Evolutionary conservation across 2,113 vertebrate genomes (phyloP).

Genomic region (Hipposideros armiger): DNA sequence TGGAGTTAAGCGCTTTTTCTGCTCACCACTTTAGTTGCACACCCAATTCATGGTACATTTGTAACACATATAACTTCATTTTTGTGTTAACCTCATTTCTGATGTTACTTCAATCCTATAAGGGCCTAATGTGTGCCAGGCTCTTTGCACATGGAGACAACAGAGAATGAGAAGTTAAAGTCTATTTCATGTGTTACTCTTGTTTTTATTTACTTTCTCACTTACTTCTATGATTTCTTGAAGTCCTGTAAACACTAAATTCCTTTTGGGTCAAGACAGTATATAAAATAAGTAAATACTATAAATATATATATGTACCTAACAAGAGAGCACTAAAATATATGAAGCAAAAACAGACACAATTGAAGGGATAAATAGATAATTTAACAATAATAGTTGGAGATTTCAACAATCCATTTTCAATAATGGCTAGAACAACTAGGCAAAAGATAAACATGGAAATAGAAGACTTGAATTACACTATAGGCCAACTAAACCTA

Average conservation of each 20-base stretch:
- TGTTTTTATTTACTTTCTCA: conserved; percentile 15
- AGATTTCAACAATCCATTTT: neutral
- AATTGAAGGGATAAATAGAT: neutral
- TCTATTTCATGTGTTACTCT: neutral
- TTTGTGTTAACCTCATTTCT: neutral
- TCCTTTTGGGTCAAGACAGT: neutral
- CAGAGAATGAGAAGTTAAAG: neutral
- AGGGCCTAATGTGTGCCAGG: neutral
- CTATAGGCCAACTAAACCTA: neutral
- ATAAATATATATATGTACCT: neutral
- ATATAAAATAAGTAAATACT: conserved; percentile 19
- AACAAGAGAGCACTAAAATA: neutral
- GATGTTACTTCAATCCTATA: neutral
- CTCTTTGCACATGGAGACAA: neutral
- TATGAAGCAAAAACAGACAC: neutral
- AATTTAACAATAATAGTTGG: neutral
- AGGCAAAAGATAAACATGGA: neutral
- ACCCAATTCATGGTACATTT: neutral
- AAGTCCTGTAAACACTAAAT: neutral
- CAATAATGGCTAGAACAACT: neutral
- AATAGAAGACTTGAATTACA: neutral
- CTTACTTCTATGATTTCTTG: conserved; percentile 9
- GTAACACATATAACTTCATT: neutral
- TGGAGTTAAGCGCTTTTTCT: neutral
- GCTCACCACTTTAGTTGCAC: neutral